Evolutionary conservation across 2,888 invertebrate genomes (phyloP).

Genomic region (Ophioninae sp.): DNA sequence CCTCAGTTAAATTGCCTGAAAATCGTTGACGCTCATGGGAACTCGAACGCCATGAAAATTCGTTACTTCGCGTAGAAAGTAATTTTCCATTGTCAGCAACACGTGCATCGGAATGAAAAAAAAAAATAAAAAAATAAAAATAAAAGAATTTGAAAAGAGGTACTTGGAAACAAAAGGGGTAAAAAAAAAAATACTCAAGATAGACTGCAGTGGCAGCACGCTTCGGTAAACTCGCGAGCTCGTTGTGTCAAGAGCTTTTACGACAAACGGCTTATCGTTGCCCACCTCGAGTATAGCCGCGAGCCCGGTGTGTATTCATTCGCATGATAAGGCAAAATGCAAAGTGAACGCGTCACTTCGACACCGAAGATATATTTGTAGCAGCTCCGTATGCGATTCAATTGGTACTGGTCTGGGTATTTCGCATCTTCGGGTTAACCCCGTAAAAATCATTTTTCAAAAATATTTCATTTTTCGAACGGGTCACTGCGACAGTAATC

Average conservation of each 20-base stretch:
- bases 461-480: neutral
- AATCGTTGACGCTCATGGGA: neutral
- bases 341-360: conserved; percentile 39
- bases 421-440: neutral
- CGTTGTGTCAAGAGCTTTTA: conserved; percentile 25
- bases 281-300: conserved; percentile 28
- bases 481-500: too few species aligned
- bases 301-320: conserved; percentile 13
- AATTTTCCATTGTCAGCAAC: neutral
- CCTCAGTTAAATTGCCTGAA: neutral
- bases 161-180: conserved; percentile 5
- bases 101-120: neutral
- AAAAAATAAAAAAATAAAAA: neutral
- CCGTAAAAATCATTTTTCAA: neutral
- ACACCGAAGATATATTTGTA: conserved; percentile 13
- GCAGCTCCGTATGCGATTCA: neutral
- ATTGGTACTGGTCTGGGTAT: neutral
- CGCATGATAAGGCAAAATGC: conserved; percentile 41
- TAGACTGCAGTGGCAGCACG: neutral
- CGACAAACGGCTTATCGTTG: conserved; percentile 49
- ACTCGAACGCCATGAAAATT: neutral
- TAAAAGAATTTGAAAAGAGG: neutral
- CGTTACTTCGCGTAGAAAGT: neutral
- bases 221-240: conserved; percentile 20
- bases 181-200: neutral